Percentiles rank a stretch among this genome's conserved stretches.
Evolutionary conservation across 2,888 invertebrate genomes (phyloP).

Genomic region (Drosophila emarginata): DNA sequence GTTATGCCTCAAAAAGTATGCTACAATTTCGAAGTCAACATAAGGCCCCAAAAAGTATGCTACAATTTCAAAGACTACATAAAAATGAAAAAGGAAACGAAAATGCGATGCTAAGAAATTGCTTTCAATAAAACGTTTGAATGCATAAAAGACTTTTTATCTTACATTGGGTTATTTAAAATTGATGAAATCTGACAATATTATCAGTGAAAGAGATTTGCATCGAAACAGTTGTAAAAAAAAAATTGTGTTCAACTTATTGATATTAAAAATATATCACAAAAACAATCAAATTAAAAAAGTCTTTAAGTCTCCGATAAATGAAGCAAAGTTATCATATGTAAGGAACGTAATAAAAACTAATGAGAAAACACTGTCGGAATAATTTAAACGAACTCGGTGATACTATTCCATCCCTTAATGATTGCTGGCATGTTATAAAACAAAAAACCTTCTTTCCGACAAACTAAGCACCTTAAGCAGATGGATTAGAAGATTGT

Average conservation of each 20-base stretch:
- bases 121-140: neutral
- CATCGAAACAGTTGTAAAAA: neutral
- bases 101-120: neutral
- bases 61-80: neutral
- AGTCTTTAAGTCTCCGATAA: no score
- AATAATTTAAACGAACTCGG: no score
- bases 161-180: neutral
- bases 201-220: neutral
- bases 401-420: neutral
- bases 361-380: no score
- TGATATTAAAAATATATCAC: no score
- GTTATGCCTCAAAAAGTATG: conserved; percentile 6
- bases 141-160: neutral
- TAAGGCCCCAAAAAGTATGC: neutral
- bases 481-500: conserved; percentile 1
- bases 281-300: no score
- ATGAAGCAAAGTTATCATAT: no score
- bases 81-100: neutral
- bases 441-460: neutral
- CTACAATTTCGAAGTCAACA: neutral
- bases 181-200: neutral
- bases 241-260: no score
- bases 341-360: no score
- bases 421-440: neutral
- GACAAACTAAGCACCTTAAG: neutral